phyloP scores from a whole-genome alignment of 1,140 invertebrate species.

The Antheraea pernyi region DNA sequence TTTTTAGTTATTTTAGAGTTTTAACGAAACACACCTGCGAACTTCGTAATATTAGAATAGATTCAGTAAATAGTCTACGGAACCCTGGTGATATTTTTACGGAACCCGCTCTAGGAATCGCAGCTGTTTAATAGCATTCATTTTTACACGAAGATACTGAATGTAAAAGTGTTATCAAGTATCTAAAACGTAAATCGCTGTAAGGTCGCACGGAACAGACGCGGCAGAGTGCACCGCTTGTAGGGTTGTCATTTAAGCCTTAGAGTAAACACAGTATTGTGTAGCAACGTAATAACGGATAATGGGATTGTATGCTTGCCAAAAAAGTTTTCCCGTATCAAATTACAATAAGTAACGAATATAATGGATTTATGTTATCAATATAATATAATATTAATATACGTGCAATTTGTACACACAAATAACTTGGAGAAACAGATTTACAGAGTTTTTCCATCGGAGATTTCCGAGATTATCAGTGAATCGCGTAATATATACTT shows the following conservation, averaged over 20 bases:
- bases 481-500: no score
- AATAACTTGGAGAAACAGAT: no score
- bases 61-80: no score
- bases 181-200: constrained; percentile 20
- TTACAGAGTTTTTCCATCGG: no score
- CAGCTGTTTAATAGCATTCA: no score
- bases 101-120: no score
- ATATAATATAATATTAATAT: not conserved
- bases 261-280: constrained; percentile 6
- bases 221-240: not conserved
- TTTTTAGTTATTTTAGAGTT: no score
- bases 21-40: no score
- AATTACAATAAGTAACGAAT: constrained; percentile 6
- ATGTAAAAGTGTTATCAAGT: constrained; percentile 6
- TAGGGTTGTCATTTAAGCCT: constrained; percentile 10
- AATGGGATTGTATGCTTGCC: constrained; percentile 6
- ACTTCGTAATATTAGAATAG: no score
- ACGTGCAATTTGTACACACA: not conserved
- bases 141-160: not conserved
- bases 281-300: not conserved
- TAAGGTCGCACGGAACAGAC: not conserved
- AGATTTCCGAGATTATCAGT: no score
- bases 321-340: constrained; percentile 1
- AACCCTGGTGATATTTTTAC: no score
- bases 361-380: not conserved